Evolutionary conservation across 1,140 invertebrate species (phyloP).

Genomic region (Rhynchophorus ferrugineus): DNA sequence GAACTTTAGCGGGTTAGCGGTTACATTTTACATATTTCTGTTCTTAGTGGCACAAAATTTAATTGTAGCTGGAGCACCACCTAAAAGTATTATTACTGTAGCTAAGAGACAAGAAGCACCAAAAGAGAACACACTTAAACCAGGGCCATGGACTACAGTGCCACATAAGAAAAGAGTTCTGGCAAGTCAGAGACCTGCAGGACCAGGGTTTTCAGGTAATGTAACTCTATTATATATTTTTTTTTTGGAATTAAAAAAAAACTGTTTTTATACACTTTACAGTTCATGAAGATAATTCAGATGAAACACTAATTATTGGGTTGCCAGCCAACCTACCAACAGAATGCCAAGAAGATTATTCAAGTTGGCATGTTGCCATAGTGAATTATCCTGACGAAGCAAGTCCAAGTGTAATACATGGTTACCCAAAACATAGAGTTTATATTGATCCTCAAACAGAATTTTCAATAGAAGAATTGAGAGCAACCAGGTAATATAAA

Average conservation of each 20-base stretch:
- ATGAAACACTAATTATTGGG: constrained; percentile 33
- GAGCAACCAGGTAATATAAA: constrained; percentile 38
- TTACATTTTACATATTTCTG: no score
- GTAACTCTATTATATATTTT: constrained; percentile 1
- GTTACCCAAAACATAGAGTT: constrained; percentile 51
- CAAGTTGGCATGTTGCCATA: constrained; percentile 48
- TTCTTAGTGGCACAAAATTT: no score
- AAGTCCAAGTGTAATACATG: constrained; percentile 49
- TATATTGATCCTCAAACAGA: constrained; percentile 52
- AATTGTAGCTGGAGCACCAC: constrained; percentile 15
- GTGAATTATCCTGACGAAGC: constrained; percentile 46
- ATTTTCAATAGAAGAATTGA: constrained; percentile 61
- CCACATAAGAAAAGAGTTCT: constrained; percentile 25
- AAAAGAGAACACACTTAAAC: constrained; percentile 55
- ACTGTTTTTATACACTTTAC: constrained; percentile 7
- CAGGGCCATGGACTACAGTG: constrained; percentile 54
- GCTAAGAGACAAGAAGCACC: constrained; percentile 48
- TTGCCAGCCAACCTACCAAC: constrained; percentile 30
- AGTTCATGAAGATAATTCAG: constrained; percentile 54
- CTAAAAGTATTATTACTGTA: constrained; percentile 47
- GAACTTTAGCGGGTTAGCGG: neutral
- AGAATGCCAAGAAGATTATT: constrained; percentile 49
- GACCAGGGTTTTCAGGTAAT: constrained; percentile 9
- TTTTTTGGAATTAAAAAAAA: constrained; percentile 7
- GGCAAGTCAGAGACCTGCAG: constrained; percentile 16